These are phyloP conservation scores for Psix sp. DNA, from an alignment of 1,140 invertebrate species.

Conservation along the genomic window DNA sequence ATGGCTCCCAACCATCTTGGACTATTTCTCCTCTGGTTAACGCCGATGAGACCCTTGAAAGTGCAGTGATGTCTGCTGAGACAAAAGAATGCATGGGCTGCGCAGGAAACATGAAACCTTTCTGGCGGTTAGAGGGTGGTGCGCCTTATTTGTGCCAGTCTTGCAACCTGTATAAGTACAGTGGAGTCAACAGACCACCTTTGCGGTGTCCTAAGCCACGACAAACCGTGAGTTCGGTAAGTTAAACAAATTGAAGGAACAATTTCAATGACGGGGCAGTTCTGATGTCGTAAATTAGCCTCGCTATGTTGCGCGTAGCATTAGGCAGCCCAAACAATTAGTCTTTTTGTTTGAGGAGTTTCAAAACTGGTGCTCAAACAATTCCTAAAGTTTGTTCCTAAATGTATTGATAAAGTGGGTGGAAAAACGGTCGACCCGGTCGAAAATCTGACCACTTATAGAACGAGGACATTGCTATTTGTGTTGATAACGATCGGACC, in stretches of 20 bases:
- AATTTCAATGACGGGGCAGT: no score
- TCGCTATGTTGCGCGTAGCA: no score
- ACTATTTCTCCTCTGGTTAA: slow-evolving; percentile 49
- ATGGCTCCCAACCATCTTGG: slow-evolving; percentile 66
- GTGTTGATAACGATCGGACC: slow-evolving; percentile 65
- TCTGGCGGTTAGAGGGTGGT: slow-evolving; percentile 92
- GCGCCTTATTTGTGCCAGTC: slow-evolving; percentile 94
- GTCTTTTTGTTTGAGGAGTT: no score
- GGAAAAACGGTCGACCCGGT: slow-evolving; percentile 16
- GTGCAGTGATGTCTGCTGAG: slow-evolving; percentile 72
- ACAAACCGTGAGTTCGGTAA: slow-evolving; percentile 73
- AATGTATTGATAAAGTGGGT: neutral
- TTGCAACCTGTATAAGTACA: slow-evolving; percentile 90
- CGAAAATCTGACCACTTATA: slow-evolving; percentile 59
- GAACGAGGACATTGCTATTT: slow-evolving; percentile 66
- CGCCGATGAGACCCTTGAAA: slow-evolving; percentile 67
- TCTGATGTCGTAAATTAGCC: no score
- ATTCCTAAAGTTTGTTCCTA: no score
- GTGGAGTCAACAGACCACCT: slow-evolving; percentile 90
- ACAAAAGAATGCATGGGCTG: slow-evolving; percentile 94
- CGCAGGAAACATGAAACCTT: slow-evolving; percentile 87
- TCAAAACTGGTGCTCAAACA: no score
- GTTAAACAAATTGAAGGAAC: no score
- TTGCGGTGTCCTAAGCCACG: slow-evolving; percentile 78
- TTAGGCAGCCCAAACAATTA: no score